Evolutionary conservation across 2,113 vertebrate species (phyloP).

Genomic region (Vidua macroura): DNA sequence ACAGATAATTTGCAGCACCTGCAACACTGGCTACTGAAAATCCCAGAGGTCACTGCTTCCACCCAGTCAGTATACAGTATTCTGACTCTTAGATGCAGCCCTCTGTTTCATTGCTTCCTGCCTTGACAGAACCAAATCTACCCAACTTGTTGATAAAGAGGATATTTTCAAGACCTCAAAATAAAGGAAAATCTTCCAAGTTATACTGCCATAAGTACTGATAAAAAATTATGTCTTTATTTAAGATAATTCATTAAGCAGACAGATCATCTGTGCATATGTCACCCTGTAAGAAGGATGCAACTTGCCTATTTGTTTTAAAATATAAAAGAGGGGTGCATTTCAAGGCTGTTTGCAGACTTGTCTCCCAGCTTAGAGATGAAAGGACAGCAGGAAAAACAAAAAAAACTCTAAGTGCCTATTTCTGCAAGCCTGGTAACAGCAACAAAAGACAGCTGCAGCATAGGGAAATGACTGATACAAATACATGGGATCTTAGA

Average conservation of each 20-base stretch:
- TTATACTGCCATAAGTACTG: not conserved
- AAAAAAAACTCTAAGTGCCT: rapidly evolving
- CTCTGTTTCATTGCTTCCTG: not conserved
- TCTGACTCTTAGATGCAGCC: rapidly evolving
- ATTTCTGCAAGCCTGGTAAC: not conserved
- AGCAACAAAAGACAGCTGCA: not conserved
- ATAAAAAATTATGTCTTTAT: not conserved
- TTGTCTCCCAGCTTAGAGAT: not conserved
- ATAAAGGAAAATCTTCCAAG: not conserved
- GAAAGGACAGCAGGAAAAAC: not conserved
- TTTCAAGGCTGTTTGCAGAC: not conserved
- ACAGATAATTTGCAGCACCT: not conserved
- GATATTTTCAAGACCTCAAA: not conserved
- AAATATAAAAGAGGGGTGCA: not conserved
- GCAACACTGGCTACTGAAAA: not conserved
- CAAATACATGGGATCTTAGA: rapidly evolving
- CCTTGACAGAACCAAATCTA: not conserved
- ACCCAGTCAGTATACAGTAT: rapidly evolving
- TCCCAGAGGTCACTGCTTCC: not conserved
- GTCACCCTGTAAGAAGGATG: not conserved
- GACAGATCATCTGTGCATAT: not conserved
- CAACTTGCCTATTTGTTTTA: rapidly evolving
- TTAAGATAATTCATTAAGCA: not conserved
- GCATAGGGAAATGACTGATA: not conserved
- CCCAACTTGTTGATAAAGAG: not conserved